Base-by-base conservation (phyloP, 2,888 invertebrate species). In the Dolomedes plantarius region DNA sequence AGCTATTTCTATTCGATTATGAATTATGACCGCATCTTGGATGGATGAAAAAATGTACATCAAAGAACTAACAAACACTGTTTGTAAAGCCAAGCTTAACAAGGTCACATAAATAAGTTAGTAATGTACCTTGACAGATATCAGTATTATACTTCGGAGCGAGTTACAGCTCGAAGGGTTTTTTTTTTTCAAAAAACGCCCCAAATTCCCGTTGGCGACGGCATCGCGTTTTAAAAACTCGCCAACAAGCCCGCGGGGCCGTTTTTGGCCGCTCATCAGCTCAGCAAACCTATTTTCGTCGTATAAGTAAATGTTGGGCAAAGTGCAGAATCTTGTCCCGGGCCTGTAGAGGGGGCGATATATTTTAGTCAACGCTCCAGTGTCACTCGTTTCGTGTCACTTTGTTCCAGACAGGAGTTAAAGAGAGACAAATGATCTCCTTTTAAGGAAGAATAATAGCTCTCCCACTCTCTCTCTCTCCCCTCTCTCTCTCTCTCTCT, bases 281-380 rank as follows among this genome's bases (percentile, higher is more conserved):
- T 64, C 27, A 77, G 83, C 77, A 83, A 77, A 77, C 83, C 83
- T 83, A 83, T 67, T 67, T 31, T 56, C 19, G 56, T 67, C 77
- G 65, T 68, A 83, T 83, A 83, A 83, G 83, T 83, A 83, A 83
- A 83, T 77, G 83, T 77, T 83, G 83, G 50, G 83, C 77, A 83
- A 83, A 83, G 83, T 83, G 83, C 83, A 83, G 77, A 83, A 83
- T 83, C 83, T 77, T 83, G 83, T 83, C 83, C 77, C 67, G 83
- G 67, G 77, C 73, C 83, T 83, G 83, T 83, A 83, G 76, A 83
- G 83, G 83, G 77, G 65, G 77, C 83, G 72, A 83, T 83, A 83
- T 83, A 83, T 83, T 83, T 83, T 83, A 83, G 83, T 83, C 83
- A 83, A 65, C 83, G 72, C 72, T 72, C 72, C 71, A 23, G 73